Percentiles rank a stretch among this genome's conserved stretches.
Conservation (phyloP, 1,140 invertebrate species). For the Pogonognathellus flavescens region DNA sequence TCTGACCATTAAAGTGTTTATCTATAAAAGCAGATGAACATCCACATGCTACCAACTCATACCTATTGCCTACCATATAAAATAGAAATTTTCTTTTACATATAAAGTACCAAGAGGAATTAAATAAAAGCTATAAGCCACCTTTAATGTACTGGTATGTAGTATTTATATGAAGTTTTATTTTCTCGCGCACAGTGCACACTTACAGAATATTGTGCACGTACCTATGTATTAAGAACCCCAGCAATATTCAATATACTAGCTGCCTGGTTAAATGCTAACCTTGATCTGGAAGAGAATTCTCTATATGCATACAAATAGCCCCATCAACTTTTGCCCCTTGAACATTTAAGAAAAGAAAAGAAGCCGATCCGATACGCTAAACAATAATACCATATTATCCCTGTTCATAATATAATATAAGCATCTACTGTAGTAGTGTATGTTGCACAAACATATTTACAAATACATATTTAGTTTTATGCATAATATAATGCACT, state of each 20-base stretch:
- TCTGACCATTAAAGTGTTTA: no score
- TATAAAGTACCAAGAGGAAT: no score
- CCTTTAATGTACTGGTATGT: no score
- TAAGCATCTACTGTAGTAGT: neutral
- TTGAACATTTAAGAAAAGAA: slow-evolving; percentile 22
- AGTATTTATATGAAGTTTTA: no score
- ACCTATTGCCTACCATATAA: no score
- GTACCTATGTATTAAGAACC: no score
- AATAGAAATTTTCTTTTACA: no score
- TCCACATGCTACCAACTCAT: no score
- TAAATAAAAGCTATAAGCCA: no score
- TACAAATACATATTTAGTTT: neutral
- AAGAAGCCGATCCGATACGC: slow-evolving; percentile 55
- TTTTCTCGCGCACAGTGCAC: no score
- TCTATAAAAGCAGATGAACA: no score
- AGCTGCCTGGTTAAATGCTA: neutral
- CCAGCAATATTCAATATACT: neutral
- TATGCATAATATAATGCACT: neutral
- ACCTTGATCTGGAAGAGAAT: slow-evolving; percentile 47
- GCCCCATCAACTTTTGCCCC: slow-evolving; percentile 53
- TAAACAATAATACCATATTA: slow-evolving; percentile 11
- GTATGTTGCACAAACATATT: neutral
- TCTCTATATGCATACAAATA: slow-evolving; percentile 60
- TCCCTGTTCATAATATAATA: neutral
- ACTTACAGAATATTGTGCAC: no score